Percentiles rank a stretch among this genome's conserved stretches.
These are phyloP conservation scores for Meganola albula DNA, from an alignment of 2,888 invertebrate genomes.

Conservation along the genomic window DNA sequence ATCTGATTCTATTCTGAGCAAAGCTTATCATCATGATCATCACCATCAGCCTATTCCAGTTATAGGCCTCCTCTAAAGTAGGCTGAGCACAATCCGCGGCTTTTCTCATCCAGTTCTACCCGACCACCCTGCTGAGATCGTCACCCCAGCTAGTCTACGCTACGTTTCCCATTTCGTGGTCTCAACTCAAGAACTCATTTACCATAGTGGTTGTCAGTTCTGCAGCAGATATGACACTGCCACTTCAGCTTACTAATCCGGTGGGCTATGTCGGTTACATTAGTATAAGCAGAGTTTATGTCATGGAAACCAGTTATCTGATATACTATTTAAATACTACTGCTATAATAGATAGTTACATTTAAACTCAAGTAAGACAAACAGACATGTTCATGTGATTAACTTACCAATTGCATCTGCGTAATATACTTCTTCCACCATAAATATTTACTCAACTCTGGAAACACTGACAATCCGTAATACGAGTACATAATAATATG, in stretches of 20 bases:
- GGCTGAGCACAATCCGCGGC: no score
- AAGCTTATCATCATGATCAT: no score
- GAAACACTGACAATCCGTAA: slow-evolving; percentile 84
- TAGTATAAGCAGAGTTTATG: background rate
- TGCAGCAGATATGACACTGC: background rate
- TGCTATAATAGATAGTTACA: background rate
- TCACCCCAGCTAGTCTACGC: no score
- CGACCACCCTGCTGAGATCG: no score
- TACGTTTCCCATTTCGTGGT: no score
- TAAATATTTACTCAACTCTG: slow-evolving; percentile 81
- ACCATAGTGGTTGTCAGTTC: background rate
- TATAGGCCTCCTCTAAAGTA: no score
- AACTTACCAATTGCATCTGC: slow-evolving; percentile 82
- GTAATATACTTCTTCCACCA: slow-evolving; percentile 93
- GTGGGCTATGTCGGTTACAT: background rate
- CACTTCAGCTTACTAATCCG: background rate
- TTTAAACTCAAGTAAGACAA: background rate
- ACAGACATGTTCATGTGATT: background rate
- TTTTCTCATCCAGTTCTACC: no score
- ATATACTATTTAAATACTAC: background rate
- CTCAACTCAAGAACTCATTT: no score
- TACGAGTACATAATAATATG: slow-evolving; percentile 88
- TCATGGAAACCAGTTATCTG: background rate
- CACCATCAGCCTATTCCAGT: no score
- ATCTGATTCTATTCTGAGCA: no score